These are phyloP conservation scores for Antheraea mylitta DNA, from an alignment of 1,140 invertebrate genomes.

Conservation along the genomic window DNA sequence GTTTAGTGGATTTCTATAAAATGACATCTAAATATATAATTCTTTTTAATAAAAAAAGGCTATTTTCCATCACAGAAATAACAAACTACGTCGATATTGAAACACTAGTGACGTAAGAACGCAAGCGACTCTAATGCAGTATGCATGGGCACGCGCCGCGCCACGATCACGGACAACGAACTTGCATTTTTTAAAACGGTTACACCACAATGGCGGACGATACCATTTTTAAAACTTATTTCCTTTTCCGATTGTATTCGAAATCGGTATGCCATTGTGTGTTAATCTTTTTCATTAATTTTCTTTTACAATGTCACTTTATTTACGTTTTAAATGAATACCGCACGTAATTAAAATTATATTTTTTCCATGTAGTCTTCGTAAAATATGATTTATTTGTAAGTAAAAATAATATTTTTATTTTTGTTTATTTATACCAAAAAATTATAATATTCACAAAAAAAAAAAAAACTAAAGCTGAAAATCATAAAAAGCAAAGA, in stretches of 20 bases:
- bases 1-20: too few relatives aligned
- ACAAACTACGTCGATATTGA: slow-evolving; percentile 1
- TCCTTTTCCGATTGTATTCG: slow-evolving; percentile 28
- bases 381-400: too few relatives aligned
- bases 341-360: too few relatives aligned
- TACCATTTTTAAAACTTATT: slow-evolving; percentile 35
- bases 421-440: too few relatives aligned
- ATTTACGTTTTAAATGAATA: not conserved
- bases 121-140: slow-evolving; percentile 55
- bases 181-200: slow-evolving; percentile 66
- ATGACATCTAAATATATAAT: not conserved
- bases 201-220: slow-evolving; percentile 35
- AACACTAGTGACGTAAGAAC: slow-evolving; percentile 19
- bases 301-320: not conserved
- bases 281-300: slow-evolving; percentile 25
- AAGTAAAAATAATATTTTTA: too few relatives aligned
- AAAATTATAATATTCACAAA: too few relatives aligned
- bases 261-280: slow-evolving; percentile 34
- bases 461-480: too few relatives aligned
- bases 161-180: slow-evolving; percentile 58
- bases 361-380: too few relatives aligned
- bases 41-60: too few relatives aligned
- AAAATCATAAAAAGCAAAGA: too few relatives aligned
- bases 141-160: slow-evolving; percentile 51
- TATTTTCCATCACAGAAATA: not conserved